Evolutionary conservation across 1,140 invertebrate genomes (phyloP).

Genomic region (Sarcophaga peregrina): DNA sequence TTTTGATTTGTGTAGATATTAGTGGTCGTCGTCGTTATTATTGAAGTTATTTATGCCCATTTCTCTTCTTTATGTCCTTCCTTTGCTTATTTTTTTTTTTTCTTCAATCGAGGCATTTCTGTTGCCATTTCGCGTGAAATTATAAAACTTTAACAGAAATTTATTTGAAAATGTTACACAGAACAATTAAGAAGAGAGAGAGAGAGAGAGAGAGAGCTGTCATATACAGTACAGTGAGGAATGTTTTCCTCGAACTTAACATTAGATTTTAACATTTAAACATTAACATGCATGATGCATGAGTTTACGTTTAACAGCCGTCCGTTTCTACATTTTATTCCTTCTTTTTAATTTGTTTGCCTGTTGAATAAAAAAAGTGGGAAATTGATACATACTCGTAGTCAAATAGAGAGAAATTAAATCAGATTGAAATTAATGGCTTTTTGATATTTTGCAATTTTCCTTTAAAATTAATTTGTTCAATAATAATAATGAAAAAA

Average conservation of each 20-base stretch:
- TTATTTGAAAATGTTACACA: too few species aligned
- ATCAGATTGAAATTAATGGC: constrained; percentile 18
- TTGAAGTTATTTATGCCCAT: not conserved
- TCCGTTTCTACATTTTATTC: not conserved
- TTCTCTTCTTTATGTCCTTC: not conserved
- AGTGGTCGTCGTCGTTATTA: not conserved
- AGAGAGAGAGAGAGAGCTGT: too few species aligned
- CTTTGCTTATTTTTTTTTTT: not conserved
- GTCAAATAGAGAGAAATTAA: too few species aligned
- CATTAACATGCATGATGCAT: not conserved
- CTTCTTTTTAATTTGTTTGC: not conserved
- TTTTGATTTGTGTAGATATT: constrained; percentile 30
- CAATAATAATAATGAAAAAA: too few species aligned
- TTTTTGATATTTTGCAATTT: constrained; percentile 13
- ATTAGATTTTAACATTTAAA: too few species aligned
- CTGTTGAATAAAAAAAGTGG: not conserved
- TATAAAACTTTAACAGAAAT: too few species aligned
- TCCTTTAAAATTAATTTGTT: not conserved
- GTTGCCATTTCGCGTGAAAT: not conserved
- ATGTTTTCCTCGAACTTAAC: too few species aligned
- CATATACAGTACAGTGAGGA: too few species aligned
- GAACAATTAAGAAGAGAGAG: too few species aligned
- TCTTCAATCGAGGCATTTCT: not conserved
- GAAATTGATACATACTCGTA: too few species aligned
- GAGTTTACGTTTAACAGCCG: not conserved